Evolutionary conservation across 2,797 vertebrate genomes (phyloP).

Genomic region (Huso huso): DNA sequence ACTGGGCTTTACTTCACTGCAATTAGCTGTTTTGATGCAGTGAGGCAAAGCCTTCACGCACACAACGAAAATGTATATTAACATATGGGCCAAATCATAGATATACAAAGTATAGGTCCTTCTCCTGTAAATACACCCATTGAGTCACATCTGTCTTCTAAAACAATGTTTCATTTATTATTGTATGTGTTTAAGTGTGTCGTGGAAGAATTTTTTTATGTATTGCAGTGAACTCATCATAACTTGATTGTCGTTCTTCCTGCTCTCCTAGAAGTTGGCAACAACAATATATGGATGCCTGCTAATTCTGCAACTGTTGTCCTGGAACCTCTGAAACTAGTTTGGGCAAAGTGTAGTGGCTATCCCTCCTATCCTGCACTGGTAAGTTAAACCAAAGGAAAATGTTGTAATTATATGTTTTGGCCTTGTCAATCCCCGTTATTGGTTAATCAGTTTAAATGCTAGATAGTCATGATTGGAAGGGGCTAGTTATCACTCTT

Average conservation of each 20-base stretch:
- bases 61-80: too few species aligned
- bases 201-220: slow-evolving; percentile 6
- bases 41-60: too few species aligned
- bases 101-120: too few species aligned
- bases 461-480: too few species aligned
- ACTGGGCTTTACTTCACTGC: too few species aligned
- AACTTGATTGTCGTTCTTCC: slow-evolving; percentile 56
- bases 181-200: slow-evolving; percentile 5
- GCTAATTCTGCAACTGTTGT: slow-evolving; percentile 80
- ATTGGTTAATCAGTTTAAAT: too few species aligned
- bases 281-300: slow-evolving; percentile 94
- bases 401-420: neutral
- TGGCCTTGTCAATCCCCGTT: too few species aligned
- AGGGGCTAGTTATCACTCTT: too few species aligned
- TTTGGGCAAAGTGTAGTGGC: slow-evolving; percentile 98
- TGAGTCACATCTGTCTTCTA: too few species aligned
- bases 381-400: slow-evolving; percentile 70
- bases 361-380: slow-evolving; percentile 97
- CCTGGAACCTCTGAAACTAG: slow-evolving; percentile 93
- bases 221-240: slow-evolving; percentile 42
- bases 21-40: too few species aligned
- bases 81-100: too few species aligned
- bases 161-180: neutral
- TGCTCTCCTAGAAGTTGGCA: slow-evolving; percentile 83
- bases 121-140: too few species aligned